Percentiles rank a stretch among this genome's conserved stretches.
These are phyloP conservation scores for Phasia obesa DNA, from an alignment of 2,888 invertebrate genomes.

Conservation along the genomic window DNA sequence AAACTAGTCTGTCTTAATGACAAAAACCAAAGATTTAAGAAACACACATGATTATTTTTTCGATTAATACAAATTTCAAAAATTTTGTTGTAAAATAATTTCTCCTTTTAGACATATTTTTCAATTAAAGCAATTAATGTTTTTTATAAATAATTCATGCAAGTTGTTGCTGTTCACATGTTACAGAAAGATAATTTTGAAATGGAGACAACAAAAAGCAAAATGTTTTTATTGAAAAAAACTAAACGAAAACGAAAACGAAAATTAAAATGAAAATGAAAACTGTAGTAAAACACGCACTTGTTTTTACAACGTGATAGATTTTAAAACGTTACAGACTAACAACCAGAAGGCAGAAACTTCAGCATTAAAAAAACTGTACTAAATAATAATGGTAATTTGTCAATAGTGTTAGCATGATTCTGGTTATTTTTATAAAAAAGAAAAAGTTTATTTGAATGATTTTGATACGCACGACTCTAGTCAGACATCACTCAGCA, in stretches of 20 bases:
- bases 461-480: conserved; percentile 61
- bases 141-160: conserved; percentile 41
- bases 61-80: conserved; percentile 16
- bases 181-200: conserved; percentile 36
- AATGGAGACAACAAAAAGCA: too few relatives aligned
- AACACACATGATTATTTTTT: conserved; percentile 52
- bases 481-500: conserved; percentile 38
- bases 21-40: conserved; percentile 62
- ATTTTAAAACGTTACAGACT: conserved; percentile 57
- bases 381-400: conserved; percentile 31
- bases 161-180: conserved; percentile 26
- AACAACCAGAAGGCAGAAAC: conserved; percentile 37
- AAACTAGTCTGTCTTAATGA: background rate
- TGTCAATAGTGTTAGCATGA: conserved; percentile 61
- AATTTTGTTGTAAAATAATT: conserved; percentile 48
- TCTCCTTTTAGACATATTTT: conserved; percentile 63
- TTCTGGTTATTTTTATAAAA: conserved; percentile 60
- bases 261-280: conserved; percentile 39
- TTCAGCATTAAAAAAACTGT: background rate
- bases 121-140: conserved; percentile 55
- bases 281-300: conserved; percentile 67
- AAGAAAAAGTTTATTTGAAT: conserved; percentile 67
- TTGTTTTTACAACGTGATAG: conserved; percentile 63
- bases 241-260: too few relatives aligned
- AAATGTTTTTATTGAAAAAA: background rate